These are phyloP conservation scores for Drosophila teissieri DNA, from an alignment of 1,140 invertebrate species.

Conservation along the genomic window DNA sequence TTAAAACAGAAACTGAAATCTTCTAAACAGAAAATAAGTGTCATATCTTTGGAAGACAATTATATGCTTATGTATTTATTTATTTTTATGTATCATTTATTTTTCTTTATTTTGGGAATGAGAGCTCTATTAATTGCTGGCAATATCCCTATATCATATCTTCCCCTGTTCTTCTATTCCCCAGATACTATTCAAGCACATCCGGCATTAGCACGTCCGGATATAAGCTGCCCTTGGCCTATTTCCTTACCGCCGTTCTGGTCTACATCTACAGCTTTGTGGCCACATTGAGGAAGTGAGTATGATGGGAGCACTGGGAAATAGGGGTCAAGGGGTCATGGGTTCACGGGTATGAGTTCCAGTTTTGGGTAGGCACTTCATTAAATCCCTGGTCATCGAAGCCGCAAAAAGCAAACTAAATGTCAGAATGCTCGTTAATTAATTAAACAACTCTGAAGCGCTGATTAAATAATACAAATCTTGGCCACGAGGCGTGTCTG, in stretches of 20 bases:
- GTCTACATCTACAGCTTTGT: constrained; percentile 98
- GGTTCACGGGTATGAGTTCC: neutral
- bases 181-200: constrained; percentile 92
- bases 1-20: too few species aligned
- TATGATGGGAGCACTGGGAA: constrained; percentile 32
- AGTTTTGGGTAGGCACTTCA: constrained; percentile 46
- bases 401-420: constrained; percentile 60
- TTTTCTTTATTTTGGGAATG: too few species aligned
- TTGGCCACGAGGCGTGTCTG: constrained; percentile 59
- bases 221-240: constrained; percentile 96
- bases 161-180: constrained; percentile 15
- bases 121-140: neutral
- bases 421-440: constrained; percentile 73
- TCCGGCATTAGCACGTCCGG: constrained; percentile 87
- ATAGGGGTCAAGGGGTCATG: neutral
- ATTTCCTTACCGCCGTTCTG: constrained; percentile 94
- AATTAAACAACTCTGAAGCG: constrained; percentile 67
- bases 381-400: constrained; percentile 71
- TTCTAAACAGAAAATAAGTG: too few species aligned
- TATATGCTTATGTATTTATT: neutral
- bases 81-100: too few species aligned
- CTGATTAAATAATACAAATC: constrained; percentile 82
- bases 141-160: constrained; percentile 12
- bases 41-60: neutral
- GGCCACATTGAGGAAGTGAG: constrained; percentile 96